These are phyloP conservation scores for Euleptes europaea DNA, from an alignment of 2,113 vertebrate species.

Conservation along the genomic window DNA sequence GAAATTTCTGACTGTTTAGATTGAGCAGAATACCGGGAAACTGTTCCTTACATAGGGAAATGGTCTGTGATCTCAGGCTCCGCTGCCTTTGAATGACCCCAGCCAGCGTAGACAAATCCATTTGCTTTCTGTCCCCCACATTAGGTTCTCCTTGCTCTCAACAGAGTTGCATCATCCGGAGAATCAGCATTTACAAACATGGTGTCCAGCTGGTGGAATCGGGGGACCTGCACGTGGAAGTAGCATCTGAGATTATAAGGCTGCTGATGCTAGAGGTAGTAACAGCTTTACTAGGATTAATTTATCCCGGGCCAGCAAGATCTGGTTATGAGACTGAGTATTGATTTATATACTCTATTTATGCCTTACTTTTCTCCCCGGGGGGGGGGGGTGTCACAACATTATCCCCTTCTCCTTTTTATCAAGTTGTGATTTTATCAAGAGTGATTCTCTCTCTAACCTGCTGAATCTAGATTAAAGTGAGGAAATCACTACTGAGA, in stretches of 20 bases:
- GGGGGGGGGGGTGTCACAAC: too few species aligned
- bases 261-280: conserved; percentile 94
- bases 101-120: neutral
- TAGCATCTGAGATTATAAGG: conserved; percentile 89
- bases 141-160: conserved; percentile 85
- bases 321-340: neutral
- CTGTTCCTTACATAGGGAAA: too few species aligned
- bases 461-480: too few species aligned
- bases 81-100: too few species aligned
- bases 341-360: neutral
- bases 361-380: too few species aligned
- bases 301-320: neutral
- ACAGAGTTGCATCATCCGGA: conserved; percentile 78
- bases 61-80: too few species aligned
- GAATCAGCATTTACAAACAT: conserved; percentile 85
- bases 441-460: too few species aligned
- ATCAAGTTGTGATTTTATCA: too few species aligned
- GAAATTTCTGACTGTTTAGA: neutral
- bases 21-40: neutral
- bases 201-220: conserved; percentile 90
- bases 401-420: too few species aligned
- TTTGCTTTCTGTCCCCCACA: neutral
- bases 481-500: too few species aligned
- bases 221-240: conserved; percentile 85
- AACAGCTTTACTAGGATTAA: neutral